Percentiles rank a stretch among this genome's conserved stretches.
These are phyloP conservation scores for Artemisiospiza belli DNA, from an alignment of 2,113 vertebrate genomes.

Conservation along the genomic window DNA sequence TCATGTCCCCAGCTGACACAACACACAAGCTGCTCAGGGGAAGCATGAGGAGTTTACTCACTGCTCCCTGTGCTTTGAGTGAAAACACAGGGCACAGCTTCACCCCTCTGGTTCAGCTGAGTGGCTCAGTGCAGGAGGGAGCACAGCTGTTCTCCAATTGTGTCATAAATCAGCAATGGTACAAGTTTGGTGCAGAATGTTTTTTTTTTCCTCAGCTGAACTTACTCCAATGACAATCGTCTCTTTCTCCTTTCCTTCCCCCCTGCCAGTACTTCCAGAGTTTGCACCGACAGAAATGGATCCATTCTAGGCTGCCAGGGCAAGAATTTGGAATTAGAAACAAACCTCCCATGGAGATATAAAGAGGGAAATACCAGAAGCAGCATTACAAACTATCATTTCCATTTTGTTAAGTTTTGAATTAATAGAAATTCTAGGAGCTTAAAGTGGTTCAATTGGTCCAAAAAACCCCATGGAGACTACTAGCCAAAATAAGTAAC, in stretches of 20 bases:
- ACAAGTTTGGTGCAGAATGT: not conserved
- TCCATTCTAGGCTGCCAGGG: not conserved
- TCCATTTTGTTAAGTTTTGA: not conserved
- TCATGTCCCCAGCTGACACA: not conserved
- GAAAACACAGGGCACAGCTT: not conserved
- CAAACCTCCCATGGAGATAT: not conserved
- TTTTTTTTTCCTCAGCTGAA: not conserved
- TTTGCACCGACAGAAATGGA: not conserved
- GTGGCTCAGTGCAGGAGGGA: not conserved
- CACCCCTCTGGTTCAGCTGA: not conserved
- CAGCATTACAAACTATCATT: not conserved
- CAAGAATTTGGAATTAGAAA: not conserved
- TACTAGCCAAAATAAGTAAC: not conserved
- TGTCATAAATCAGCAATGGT: not conserved
- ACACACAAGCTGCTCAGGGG: not conserved
- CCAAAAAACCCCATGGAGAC: not conserved
- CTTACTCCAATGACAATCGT: not conserved
- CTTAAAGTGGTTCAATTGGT: not conserved
- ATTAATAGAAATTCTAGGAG: not conserved
- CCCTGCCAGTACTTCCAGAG: not conserved
- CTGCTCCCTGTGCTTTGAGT: not conserved
- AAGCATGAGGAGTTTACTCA: not conserved
- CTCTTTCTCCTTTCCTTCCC: not conserved
- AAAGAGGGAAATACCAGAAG: not conserved
- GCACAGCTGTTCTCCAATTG: not conserved